Conservation (phyloP, 2,797 vertebrate genomes). For the Diceros bicornis region DNA sequence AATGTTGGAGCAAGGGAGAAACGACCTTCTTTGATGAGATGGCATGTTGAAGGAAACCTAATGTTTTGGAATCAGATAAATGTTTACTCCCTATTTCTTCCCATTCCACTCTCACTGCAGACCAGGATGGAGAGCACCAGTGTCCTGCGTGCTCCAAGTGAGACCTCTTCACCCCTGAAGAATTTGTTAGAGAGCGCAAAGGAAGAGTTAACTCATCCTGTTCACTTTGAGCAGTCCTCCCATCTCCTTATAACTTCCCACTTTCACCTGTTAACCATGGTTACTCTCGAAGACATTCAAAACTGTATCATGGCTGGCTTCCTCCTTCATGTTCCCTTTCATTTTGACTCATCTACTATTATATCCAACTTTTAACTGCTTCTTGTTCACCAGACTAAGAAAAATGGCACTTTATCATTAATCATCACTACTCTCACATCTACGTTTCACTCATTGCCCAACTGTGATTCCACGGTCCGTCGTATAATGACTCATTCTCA, state of each 20-base stretch:
- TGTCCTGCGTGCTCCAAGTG: neutral
- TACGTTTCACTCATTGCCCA: neutral
- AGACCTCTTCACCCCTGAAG: neutral
- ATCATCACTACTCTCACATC: neutral
- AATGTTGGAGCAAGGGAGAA: neutral
- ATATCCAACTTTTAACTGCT: neutral
- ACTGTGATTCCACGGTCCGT: neutral
- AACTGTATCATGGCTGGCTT: neutral
- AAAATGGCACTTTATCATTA: neutral
- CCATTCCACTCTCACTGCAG: neutral
- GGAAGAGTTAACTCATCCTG: too few species aligned
- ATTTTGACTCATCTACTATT: neutral
- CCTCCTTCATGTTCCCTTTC: neutral
- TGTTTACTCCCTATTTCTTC: neutral
- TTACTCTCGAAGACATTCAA: neutral
- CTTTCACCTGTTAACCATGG: neutral
- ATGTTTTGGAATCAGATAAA: neutral
- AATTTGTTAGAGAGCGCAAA: neutral
- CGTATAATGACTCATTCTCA: neutral
- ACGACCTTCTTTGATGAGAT: neutral
- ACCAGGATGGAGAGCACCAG: neutral
- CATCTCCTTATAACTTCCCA: neutral
- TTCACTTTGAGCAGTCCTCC: accelerated
- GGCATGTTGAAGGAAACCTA: neutral
- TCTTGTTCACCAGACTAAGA: neutral